Percentiles rank a stretch among this genome's conserved stretches.
These are phyloP conservation scores for Formica exsecta DNA, from an alignment of 1,140 invertebrate species.

Conservation along the genomic window DNA sequence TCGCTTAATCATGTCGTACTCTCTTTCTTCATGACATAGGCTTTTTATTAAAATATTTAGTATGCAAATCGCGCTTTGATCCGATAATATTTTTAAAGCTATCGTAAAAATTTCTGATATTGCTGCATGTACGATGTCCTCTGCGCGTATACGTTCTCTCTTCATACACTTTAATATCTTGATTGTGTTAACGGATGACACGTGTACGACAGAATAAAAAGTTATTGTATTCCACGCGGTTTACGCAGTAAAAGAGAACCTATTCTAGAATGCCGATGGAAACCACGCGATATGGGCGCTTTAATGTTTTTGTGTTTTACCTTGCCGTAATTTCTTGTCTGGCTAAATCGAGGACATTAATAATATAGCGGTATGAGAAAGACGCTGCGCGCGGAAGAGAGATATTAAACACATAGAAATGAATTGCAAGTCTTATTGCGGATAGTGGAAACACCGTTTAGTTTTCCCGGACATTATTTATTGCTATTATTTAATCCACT, in stretches of 20 bases:
- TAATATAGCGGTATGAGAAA: conserved; percentile 42
- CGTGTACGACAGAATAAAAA: conserved; percentile 26
- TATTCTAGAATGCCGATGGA: conserved; percentile 25
- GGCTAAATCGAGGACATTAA: conserved; percentile 38
- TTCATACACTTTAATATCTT: background rate
- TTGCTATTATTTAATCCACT: background rate
- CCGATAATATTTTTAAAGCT: background rate
- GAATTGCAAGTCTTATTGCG: conserved; percentile 30
- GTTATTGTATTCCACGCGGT: background rate
- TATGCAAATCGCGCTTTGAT: background rate
- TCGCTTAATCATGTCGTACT: background rate
- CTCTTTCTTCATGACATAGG: background rate
- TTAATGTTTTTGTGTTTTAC: background rate
- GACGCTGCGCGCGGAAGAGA: background rate
- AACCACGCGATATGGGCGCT: conserved; percentile 29
- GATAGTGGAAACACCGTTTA: conserved; percentile 32
- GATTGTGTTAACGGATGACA: conserved; percentile 12
- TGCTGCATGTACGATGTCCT: background rate
- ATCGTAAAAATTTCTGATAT: background rate
- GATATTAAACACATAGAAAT: background rate
- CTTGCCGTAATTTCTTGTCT: conserved; percentile 41
- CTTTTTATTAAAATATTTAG: background rate
- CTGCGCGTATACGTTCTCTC: background rate
- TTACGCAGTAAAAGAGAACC: conserved; percentile 8
- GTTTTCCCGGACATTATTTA: conserved; percentile 35